Evolutionary conservation across 2,888 invertebrate genomes (phyloP), one percentile per base, ranked within the genome.

Genomic region (Rhingia campestris): DNA sequence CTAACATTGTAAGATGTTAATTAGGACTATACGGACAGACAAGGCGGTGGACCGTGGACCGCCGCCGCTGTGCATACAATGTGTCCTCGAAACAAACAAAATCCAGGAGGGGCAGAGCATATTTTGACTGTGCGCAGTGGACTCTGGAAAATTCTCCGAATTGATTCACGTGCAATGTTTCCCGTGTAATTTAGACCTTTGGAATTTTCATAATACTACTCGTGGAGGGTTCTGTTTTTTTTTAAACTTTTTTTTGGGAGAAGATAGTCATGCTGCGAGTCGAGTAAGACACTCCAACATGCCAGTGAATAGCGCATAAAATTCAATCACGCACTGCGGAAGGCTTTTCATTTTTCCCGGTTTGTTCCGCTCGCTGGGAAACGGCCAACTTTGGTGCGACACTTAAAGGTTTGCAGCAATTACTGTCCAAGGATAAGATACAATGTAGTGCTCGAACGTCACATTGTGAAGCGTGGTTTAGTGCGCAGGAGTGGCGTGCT

Each of bases 161-260:
- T 82, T 67, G 35, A 56, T 43, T 61, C 82, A 82, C 77, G 82
- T 82, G 66, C 73, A 61, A 37, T 67, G 77, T 77, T 73, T 77
- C 73, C 77, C 77, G 73, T 82, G 82, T 79, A 82, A 82, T 82
- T 82, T 72, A 82, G 77, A 79, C 63, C 72, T 54, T 51, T 32
- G 77, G 82, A 82, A 82, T 82, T 82, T 82, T 82, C 72, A 82
- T 77, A 73, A 66, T 47, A 63, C 63, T 30, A 49, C 30, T 81
- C 64, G 41, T 58, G 22, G 22, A 54, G 76, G 70, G 69, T 51
- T 30, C 6, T 14, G n/a, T 35, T 59, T 59, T 59, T 66, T 33
- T 66, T 51, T 47, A 56, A 63, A 56, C 35, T 33, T 41, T 66
- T 41, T 10, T 7, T 39, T 22, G 22, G 7, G n/a, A 39, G 67